Base-by-base conservation (phyloP, 2,797 vertebrate species). In the Falco peregrinus region DNA sequence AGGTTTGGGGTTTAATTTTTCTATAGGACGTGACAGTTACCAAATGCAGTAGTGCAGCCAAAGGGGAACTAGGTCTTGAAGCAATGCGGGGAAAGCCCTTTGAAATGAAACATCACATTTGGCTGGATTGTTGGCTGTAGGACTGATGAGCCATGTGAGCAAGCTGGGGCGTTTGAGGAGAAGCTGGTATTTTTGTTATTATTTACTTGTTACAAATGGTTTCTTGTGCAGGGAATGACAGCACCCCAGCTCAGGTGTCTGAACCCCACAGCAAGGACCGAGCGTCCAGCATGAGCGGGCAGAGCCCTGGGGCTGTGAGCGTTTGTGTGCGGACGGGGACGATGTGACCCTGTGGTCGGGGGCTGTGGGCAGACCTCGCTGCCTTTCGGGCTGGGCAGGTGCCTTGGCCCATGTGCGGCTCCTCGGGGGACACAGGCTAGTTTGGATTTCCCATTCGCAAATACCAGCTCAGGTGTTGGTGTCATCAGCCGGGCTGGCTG, bases 321-420 rank as follows among this genome's bases (percentile, higher is more conserved):
- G 20, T 45, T 47, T 11, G 8, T 9, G 37, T 13, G n/a, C 19
- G 61, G 15, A 2, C 3, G 14, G 24, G 76, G 26, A 35, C 4
- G 11, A 2, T 3, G 25, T 3, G 57, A 48, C 2, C 9, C 29
- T 7, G 0, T 53, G 11, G 67, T 15, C 28, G 5, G 11, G 35
- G n/a, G 24, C 65, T 2, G 12, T 0, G 17, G 28, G 28, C 67
- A 60, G 59, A 68, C 21, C 53, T 56, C 1, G 1, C 18, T 54
- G 65, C 10, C 13, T 25, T 22, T 19, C 0, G 2, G 45, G 16
- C 9, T 21, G 59, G 31, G 11, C 0, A 45, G 39, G 28, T 5
- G 22, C 37, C 60, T 64, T 26, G 43, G 26, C 12, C 39, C 1
- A 0, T 1, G 31, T 12, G 39, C 0, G 1, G 13, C 21, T 17